Conservation (phyloP, 2,797 vertebrate species). For the Acrossocheilus fasciatus region DNA sequence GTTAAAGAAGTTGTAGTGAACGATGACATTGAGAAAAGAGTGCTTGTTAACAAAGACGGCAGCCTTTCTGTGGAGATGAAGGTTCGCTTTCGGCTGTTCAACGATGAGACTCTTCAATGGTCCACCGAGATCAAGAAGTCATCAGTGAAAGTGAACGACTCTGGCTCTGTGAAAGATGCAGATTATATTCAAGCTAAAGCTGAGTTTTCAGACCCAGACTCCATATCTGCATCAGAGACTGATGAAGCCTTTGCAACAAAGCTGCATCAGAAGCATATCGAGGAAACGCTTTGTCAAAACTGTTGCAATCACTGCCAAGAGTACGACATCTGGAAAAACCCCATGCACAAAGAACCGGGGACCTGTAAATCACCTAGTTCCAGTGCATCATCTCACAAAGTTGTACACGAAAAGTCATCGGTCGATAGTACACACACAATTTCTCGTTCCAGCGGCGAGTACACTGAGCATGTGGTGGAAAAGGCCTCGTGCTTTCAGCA, state of each 20-base stretch:
- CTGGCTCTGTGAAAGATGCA: conserved; percentile 66
- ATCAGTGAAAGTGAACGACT: conserved; percentile 65
- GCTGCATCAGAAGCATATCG: conserved; percentile 70
- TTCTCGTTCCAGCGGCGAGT: conserved; percentile 79
- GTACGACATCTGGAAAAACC: conserved; percentile 89
- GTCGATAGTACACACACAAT: conserved; percentile 75
- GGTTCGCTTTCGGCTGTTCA: conserved; percentile 88
- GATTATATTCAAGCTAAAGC: conserved; percentile 68
- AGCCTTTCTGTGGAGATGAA: conserved; percentile 97
- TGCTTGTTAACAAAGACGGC: conserved; percentile 89
- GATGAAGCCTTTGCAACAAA: conserved; percentile 76
- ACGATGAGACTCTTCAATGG: conserved; percentile 87
- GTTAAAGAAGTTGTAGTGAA: conserved; percentile 69
- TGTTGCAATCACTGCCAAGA: conserved; percentile 76
- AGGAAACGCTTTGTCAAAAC: conserved; percentile 76
- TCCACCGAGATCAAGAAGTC: conserved; percentile 86
- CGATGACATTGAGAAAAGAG: conserved; percentile 88
- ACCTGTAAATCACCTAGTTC: conserved; percentile 76
- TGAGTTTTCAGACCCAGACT: conserved; percentile 78
- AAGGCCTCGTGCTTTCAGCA: conserved; percentile 78
- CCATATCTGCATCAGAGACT: conserved; percentile 76
- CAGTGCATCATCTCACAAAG: conserved; percentile 79
- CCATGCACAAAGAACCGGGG: conserved; percentile 68
- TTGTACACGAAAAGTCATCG: conserved; percentile 74
- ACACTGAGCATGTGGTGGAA: conserved; percentile 75